Conservation (phyloP, 2,113 vertebrate species). For the Potamarius usumacintae region DNA sequence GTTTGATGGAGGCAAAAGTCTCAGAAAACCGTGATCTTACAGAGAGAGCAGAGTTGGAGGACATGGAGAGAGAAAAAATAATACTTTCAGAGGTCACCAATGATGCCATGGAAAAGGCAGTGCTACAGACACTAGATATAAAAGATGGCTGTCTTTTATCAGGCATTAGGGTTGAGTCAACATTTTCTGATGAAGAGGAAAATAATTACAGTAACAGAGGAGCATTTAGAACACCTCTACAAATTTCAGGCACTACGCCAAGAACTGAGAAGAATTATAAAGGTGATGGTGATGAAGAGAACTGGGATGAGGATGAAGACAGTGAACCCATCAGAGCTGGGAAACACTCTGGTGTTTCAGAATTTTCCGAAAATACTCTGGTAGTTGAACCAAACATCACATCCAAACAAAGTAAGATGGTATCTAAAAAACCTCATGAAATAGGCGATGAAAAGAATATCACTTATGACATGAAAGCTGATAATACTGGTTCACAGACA, state of each 20-base stretch:
- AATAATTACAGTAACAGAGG: slow-evolving; percentile 52
- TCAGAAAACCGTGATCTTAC: neutral
- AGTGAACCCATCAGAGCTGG: slow-evolving; percentile 13
- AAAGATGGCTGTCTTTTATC: slow-evolving; percentile 68
- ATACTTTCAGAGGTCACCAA: neutral
- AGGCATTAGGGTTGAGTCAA: slow-evolving; percentile 69
- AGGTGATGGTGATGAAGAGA: slow-evolving; percentile 41
- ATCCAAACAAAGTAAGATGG: neutral
- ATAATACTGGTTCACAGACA: neutral
- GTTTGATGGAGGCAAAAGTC: neutral
- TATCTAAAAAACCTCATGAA: neutral
- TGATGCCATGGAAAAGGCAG: slow-evolving; percentile 4
- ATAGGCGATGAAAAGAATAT: neutral
- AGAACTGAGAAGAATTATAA: slow-evolving; percentile 52
- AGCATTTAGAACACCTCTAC: neutral
- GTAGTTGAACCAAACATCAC: slow-evolving; percentile 8
- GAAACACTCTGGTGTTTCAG: neutral
- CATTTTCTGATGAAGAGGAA: slow-evolving; percentile 72
- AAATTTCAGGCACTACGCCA: slow-evolving; percentile 11
- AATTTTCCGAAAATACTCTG: neutral
- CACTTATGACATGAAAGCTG: neutral
- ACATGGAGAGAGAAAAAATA: slow-evolving; percentile 10
- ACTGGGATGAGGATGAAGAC: slow-evolving; percentile 41
- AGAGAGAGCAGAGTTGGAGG: neutral
- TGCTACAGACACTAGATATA: slow-evolving; percentile 49